Evolutionary conservation across 2,113 vertebrate species (phyloP).

Genomic region (Lipophrys pholis): DNA sequence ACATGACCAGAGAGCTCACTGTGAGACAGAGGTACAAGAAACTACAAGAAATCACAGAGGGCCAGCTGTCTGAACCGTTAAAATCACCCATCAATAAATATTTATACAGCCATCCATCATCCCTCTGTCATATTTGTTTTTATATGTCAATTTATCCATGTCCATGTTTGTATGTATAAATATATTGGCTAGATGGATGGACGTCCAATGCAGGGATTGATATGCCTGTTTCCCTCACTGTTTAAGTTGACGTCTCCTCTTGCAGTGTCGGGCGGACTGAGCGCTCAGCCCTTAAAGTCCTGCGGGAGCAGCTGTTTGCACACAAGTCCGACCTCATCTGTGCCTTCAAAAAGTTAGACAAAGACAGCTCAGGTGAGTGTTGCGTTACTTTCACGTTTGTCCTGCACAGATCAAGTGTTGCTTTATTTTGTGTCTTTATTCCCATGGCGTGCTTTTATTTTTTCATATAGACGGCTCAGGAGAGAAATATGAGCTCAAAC

Average conservation of each 20-base stretch:
- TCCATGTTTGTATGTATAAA: too few species aligned
- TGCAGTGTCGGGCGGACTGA: constrained; percentile 79
- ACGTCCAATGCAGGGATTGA: too few species aligned
- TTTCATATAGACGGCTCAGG: neutral
- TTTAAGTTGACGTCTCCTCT: neutral
- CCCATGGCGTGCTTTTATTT: neutral
- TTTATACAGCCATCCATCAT: too few species aligned
- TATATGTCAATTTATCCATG: too few species aligned
- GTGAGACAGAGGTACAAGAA: constrained; percentile 87
- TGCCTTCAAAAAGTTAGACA: constrained; percentile 81
- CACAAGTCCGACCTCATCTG: constrained; percentile 84
- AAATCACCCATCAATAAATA: too few species aligned
- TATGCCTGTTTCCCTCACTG: too few species aligned
- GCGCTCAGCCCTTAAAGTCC: constrained; percentile 81
- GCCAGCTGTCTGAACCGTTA: neutral
- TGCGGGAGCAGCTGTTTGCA: constrained; percentile 83
- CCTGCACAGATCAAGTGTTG: constrained; percentile 9
- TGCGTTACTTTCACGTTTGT: constrained; percentile 4
- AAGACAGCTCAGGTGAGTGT: constrained; percentile 76
- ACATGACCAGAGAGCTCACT: constrained; percentile 87
- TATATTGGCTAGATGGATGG: too few species aligned
- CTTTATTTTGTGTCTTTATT: neutral
- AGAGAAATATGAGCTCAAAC: constrained; percentile 42
- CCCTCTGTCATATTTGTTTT: too few species aligned
- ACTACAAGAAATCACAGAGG: neutral